These are phyloP conservation scores for Eulemur albifrons DNA, from an alignment of 2,797 vertebrate genomes.

Conservation along the genomic window DNA sequence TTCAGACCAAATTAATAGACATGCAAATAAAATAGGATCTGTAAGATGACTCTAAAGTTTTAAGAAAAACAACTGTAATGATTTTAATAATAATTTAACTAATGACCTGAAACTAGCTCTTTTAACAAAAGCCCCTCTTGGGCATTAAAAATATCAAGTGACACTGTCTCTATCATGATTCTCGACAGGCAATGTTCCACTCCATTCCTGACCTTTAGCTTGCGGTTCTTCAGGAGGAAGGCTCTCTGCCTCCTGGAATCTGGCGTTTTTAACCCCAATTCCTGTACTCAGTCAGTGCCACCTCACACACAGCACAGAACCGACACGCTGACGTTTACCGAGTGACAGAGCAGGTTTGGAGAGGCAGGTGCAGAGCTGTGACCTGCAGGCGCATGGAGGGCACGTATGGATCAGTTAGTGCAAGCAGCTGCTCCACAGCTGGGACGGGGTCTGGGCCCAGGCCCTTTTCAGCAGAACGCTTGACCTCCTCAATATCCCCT, in stretches of 20 bases:
- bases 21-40: not conserved
- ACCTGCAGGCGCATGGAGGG: not conserved
- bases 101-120: not conserved
- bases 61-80: not conserved
- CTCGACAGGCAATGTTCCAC: not conserved
- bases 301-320: not conserved
- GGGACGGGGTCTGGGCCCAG: not conserved
- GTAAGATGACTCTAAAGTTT: not conserved
- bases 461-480: not conserved
- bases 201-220: not conserved
- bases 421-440: rapidly evolving
- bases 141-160: not conserved
- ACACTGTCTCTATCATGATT: not conserved
- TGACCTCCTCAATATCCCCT: not conserved
- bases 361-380: not conserved
- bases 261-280: not conserved
- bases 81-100: conserved; percentile 10
- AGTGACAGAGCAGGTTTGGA: not conserved
- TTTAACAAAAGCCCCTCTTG: not conserved
- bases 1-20: not conserved
- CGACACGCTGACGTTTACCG: rapidly evolving
- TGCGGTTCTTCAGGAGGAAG: not conserved
- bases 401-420: not conserved
- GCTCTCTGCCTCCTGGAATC: not conserved
- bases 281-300: not conserved